Evolutionary conservation across 1,140 invertebrate species (phyloP), one percentile per base, ranked within the genome.

Genomic region (Drosophila asahinai): DNA sequence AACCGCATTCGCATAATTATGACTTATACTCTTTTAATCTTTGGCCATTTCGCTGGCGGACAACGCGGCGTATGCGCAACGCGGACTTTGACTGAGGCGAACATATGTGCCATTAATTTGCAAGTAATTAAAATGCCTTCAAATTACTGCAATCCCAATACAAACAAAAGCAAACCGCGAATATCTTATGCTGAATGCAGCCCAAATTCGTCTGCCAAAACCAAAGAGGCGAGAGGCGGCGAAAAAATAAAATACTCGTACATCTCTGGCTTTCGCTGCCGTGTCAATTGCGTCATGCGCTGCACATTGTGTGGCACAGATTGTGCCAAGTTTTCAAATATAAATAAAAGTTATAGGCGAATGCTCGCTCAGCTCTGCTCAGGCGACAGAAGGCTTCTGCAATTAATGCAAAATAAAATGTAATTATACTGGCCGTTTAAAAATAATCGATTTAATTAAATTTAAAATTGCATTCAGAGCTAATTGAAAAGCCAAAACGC

Each of bases 291-390:
- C 84, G 83, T 86, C 83, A 86, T 86, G 68, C 74, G 27, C 64
- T 87, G 83, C 84, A 89, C 80, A 89, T 87, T 89, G 72, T 79
- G 77, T 70, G 77, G 33, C 40, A 54, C 42, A 68, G 64, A 49
- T 59, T 81, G 80, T 87, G 83, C 84, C 83, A 89, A 87, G 77
- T 89, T 89, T 89, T 83, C 62, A 73, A 83, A 82, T 77, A 86
- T 80, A 86, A 86, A 87, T 87, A 87, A 82, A 87, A 83, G 76
- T 80, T 83, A 83, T 83, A 87, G 76, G 84, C 83, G 80, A 78
- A 38, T 72, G 38, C 19, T 42, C 6, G 45, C 36, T n/a, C 17
- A 25, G 36, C 15, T 12, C 30, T 27, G 36, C 7, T 15, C 33
- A 42, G 36, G 15, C 54, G 58, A 60, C 64, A 66, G 27, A 72